A percentile compares a stretch with the other conserved stretches of the same genome.
phyloP scores from a whole-genome alignment of 2,113 vertebrate genomes.

The Scortum barcoo region DNA sequence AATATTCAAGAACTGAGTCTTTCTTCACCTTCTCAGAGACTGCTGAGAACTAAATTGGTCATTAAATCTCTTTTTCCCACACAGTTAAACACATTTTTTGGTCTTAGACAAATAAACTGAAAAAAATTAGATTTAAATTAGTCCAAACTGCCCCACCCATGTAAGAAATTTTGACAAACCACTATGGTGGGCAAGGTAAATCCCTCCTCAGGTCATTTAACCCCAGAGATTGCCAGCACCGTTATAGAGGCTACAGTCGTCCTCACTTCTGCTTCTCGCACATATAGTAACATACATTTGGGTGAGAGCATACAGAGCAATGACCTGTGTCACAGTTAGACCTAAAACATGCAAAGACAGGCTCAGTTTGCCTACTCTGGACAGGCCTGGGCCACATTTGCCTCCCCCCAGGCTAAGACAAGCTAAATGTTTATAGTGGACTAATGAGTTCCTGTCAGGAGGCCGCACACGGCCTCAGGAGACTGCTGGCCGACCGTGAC shows the following conservation, averaged over 20 bases:
- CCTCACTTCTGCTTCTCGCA: neutral
- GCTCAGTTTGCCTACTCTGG: slow-evolving; percentile 19
- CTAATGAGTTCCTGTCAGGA: slow-evolving; percentile 84
- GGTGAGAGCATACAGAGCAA: slow-evolving; percentile 11
- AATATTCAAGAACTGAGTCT: neutral
- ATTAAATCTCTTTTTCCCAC: neutral
- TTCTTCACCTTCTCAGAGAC: neutral
- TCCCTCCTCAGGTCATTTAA: neutral
- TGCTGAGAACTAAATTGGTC: neutral
- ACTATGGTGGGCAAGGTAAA: neutral
- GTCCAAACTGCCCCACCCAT: neutral
- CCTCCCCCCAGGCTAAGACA: slow-evolving; percentile 60
- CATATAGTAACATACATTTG: slow-evolving; percentile 14
- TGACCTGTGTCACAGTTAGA: slow-evolving; percentile 39
- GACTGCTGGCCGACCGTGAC: slow-evolving; percentile 59
- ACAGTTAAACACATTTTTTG: neutral
- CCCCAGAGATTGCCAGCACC: neutral
- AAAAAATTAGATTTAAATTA: neutral
- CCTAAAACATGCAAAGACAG: slow-evolving; percentile 21
- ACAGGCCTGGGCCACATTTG: slow-evolving; percentile 36
- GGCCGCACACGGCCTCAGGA: slow-evolving; percentile 65
- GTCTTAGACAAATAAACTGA: too few species aligned
- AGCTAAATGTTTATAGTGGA: slow-evolving; percentile 81
- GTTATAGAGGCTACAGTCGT: neutral
- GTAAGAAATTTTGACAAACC: neutral